A percentile compares a stretch with the other conserved stretches of the same genome.
These are phyloP conservation scores for Somateria mollissima DNA, from an alignment of 2,797 vertebrate genomes.

Conservation along the genomic window DNA sequence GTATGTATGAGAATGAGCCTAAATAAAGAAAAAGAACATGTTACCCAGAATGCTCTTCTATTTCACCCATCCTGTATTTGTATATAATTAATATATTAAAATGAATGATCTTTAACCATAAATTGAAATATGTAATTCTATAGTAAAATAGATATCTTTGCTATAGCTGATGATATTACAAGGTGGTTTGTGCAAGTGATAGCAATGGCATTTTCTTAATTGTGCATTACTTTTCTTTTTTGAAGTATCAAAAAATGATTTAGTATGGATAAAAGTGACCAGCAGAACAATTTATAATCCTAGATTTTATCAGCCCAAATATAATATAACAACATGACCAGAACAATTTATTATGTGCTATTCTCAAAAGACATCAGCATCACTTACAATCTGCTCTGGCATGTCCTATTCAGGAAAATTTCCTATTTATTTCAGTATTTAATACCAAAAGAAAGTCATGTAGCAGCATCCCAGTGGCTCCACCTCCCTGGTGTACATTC, in stretches of 20 bases:
- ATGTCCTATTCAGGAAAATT: not conserved
- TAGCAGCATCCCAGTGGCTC: not conserved
- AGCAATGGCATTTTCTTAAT: not conserved
- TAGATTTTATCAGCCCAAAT: not conserved
- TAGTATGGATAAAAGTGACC: not conserved
- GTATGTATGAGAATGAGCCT: not conserved
- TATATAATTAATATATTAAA: not conserved
- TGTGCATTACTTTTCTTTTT: not conserved
- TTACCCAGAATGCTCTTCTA: not conserved
- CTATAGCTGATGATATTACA: not conserved
- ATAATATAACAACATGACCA: not conserved
- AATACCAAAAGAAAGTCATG: not conserved
- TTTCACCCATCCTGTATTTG: not conserved
- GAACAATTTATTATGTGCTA: not conserved
- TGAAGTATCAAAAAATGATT: constrained; percentile 4
- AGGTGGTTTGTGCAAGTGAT: not conserved
- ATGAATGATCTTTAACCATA: not conserved
- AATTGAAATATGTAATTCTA: not conserved
- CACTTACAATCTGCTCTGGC: not conserved
- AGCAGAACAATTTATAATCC: not conserved
- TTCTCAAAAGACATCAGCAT: not conserved
- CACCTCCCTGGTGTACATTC: not conserved
- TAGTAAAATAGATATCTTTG: not conserved
- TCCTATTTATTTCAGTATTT: not conserved
- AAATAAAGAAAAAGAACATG: not conserved